A percentile compares a stretch with the other conserved stretches of the same genome.
Evolutionary conservation across 2,113 vertebrate genomes (phyloP).

Genomic region (Corapipo altera): DNA sequence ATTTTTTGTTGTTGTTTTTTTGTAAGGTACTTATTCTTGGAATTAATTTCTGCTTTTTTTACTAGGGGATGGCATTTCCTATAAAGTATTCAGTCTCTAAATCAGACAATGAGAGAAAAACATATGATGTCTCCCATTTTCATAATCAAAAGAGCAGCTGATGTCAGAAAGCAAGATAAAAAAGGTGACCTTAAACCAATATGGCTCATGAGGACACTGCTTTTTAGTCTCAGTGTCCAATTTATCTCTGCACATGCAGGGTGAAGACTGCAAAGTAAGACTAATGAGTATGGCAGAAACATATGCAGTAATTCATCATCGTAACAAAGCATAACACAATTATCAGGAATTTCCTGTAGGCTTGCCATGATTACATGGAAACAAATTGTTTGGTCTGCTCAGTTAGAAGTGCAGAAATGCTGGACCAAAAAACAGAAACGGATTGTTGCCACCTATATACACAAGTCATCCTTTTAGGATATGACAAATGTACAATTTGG

Average conservation of each 20-base stretch:
- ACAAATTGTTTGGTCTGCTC: slow-evolving; percentile 24
- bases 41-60: not conserved
- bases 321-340: slow-evolving; percentile 38
- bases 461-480: not conserved
- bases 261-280: not conserved
- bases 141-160: not conserved
- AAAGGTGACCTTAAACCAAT: not conserved
- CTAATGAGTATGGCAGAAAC: slow-evolving; percentile 42
- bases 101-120: not conserved
- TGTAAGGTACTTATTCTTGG: not conserved
- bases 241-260: not conserved
- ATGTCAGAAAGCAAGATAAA: not conserved
- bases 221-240: not conserved
- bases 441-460: not conserved
- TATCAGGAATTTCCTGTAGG: slow-evolving; percentile 48
- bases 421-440: not conserved
- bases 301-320: slow-evolving; percentile 45
- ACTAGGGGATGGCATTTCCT: not conserved
- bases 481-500: not conserved
- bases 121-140: not conserved
- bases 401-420: not conserved
- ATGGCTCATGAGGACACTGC: not conserved
- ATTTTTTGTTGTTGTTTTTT: not conserved
- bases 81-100: not conserved
- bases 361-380: slow-evolving; percentile 25